A percentile compares a stretch with the other conserved stretches of the same genome.
Conservation (phyloP, 2,797 vertebrate genomes). For the Labeo calbasu region DNA sequence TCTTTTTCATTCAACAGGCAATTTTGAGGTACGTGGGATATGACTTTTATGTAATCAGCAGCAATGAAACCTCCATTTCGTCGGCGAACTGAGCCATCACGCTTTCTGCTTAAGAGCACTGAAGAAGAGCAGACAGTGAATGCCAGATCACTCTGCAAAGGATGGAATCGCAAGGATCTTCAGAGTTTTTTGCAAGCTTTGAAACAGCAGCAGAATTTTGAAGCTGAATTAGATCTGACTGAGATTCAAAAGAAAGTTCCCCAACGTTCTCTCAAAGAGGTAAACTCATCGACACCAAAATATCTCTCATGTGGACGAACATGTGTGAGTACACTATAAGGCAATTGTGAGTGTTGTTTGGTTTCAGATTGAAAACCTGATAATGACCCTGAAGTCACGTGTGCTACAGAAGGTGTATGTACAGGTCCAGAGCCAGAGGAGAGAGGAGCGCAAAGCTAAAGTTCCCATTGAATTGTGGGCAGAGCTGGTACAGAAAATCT, state of each 20-base stretch:
- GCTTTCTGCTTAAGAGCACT: not conserved
- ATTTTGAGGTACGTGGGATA: not conserved
- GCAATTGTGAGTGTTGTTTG: not conserved
- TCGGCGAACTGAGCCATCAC: conserved; percentile 50
- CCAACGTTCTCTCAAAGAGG: conserved; percentile 66
- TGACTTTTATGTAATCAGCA: not conserved
- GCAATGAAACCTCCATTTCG: conserved; percentile 71
- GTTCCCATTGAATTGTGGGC: conserved; percentile 74
- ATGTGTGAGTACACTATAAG: not conserved
- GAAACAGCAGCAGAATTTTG: conserved; percentile 38
- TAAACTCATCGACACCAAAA: conserved; percentile 36
- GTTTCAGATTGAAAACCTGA: conserved; percentile 65
- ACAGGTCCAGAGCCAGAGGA: conserved; percentile 51
- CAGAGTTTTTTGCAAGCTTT: conserved; percentile 60
- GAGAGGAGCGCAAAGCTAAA: conserved; percentile 48
- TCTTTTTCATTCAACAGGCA: not conserved
- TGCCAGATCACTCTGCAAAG: not conserved
- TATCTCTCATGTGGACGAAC: not conserved
- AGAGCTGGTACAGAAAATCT: conserved; percentile 64
- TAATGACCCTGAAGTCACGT: conserved; percentile 67
- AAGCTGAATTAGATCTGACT: conserved; percentile 56
- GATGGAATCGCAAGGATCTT: conserved; percentile 61
- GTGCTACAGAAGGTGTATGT: conserved; percentile 50
- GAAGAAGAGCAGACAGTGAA: not conserved
- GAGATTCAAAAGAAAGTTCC: conserved; percentile 60